phyloP scores from a whole-genome alignment of 2,888 invertebrate species.

The Tenthredo amoena region DNA sequence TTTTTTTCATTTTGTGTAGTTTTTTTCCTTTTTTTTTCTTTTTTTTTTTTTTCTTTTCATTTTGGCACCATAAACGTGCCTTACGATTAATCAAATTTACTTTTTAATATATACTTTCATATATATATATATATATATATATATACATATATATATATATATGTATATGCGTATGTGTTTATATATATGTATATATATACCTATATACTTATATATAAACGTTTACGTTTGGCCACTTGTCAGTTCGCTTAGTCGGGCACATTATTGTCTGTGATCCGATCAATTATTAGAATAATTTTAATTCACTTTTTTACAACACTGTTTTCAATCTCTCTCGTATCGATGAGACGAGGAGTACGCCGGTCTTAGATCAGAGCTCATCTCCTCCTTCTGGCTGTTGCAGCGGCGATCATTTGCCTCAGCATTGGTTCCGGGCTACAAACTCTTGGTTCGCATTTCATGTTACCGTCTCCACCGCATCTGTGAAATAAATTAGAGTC shows the following conservation, averaged over 20 bases:
- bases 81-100: constrained; percentile 58
- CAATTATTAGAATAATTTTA: constrained; percentile 57
- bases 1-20: constrained; percentile 44
- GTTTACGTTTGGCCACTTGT: constrained; percentile 77
- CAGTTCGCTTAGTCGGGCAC: constrained; percentile 73
- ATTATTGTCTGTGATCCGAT: constrained; percentile 75
- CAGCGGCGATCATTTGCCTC: constrained; percentile 93
- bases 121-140: constrained; percentile 58
- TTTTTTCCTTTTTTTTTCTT: constrained; percentile 53
- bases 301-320: constrained; percentile 74
- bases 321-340: constrained; percentile 58
- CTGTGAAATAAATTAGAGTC: constrained; percentile 79
- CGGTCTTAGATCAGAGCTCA: constrained; percentile 76
- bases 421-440: constrained; percentile 95
- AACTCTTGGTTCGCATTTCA: constrained; percentile 95
- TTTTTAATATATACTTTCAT: constrained; percentile 59
- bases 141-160: constrained; percentile 70
- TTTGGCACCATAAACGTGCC: constrained; percentile 74
- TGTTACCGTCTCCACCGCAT: constrained; percentile 95
- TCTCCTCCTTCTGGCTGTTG: constrained; percentile 87
- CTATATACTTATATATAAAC: constrained; percentile 73
- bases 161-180: constrained; percentile 58
- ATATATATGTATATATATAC: constrained; percentile 66
- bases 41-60: constrained; percentile 59
- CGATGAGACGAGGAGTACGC: constrained; percentile 13